These are phyloP conservation scores for Acestrorhynchus altus DNA, from an alignment of 2,797 vertebrate species.

Conservation along the genomic window DNA sequence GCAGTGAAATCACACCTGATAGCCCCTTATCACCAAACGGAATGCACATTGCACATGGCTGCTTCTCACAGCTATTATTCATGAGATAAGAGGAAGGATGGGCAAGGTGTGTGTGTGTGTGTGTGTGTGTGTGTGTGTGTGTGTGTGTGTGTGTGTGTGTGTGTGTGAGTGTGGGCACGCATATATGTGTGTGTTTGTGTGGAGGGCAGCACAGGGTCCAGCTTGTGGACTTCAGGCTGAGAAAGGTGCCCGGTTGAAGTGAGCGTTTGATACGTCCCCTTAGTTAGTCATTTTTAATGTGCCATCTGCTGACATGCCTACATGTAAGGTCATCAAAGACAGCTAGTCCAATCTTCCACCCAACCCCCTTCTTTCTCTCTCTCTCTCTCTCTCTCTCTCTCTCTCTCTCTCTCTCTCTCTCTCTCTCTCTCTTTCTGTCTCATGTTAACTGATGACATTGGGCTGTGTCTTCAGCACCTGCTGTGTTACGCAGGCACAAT, in stretches of 20 bases:
- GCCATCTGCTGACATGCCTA: slow-evolving; percentile 57
- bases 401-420: slow-evolving; percentile 31
- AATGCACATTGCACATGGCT: slow-evolving; percentile 56
- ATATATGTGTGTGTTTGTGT: slow-evolving; percentile 13
- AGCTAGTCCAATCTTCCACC: neutral
- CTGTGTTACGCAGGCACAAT: slow-evolving; percentile 43
- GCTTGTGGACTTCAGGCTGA: neutral
- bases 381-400: slow-evolving; percentile 21
- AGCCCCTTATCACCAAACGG: slow-evolving; percentile 64
- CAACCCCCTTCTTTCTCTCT: slow-evolving; percentile 17
- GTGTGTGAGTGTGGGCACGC: neutral
- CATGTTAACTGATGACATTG: slow-evolving; percentile 54
- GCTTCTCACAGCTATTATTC: slow-evolving; percentile 60
- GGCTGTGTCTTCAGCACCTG: slow-evolving; percentile 52
- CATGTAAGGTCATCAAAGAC: slow-evolving; percentile 47
- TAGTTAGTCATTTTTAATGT: slow-evolving; percentile 54
- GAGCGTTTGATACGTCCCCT: slow-evolving; percentile 36
- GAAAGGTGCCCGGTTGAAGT: slow-evolving; percentile 21
- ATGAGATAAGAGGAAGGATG: slow-evolving; percentile 55
- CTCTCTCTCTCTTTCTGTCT: slow-evolving; percentile 17
- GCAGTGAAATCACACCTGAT: slow-evolving; percentile 59
- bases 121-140: slow-evolving; percentile 10
- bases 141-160: slow-evolving; percentile 17
- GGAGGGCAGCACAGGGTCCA: slow-evolving; percentile 12
- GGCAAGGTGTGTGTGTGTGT: slow-evolving; percentile 6